phyloP scores from a whole-genome alignment of 2,113 vertebrate species.

The Taxidea taxus region DNA sequence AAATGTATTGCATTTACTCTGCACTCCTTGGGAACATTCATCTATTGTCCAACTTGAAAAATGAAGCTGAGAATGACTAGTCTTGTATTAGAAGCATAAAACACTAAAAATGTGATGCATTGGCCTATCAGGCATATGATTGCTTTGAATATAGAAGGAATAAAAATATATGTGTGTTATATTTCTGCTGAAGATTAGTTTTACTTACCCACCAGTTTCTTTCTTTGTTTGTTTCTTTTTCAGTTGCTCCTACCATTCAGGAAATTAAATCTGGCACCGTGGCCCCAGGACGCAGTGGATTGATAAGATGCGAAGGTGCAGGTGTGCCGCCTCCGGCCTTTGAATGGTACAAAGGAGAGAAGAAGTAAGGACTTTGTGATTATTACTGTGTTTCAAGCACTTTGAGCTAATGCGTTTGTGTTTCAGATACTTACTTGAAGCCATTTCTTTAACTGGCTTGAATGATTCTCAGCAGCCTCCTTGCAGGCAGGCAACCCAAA shows the following conservation, averaged over 20 bases:
- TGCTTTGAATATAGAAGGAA: conserved; percentile 61
- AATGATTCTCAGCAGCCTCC: conserved; percentile 42
- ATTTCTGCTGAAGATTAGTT: conserved; percentile 61
- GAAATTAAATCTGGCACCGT: conserved; percentile 95
- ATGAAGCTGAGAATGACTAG: conserved; percentile 60
- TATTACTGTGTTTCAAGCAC: conserved; percentile 24
- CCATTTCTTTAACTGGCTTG: conserved; percentile 49
- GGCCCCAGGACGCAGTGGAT: conserved; percentile 90
- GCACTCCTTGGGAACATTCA: conserved; percentile 39
- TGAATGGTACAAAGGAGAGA: conserved; percentile 98
- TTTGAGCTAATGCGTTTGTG: conserved; percentile 47
- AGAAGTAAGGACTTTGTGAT: conserved; percentile 89
- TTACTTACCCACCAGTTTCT: conserved; percentile 42
- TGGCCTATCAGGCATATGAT: conserved; percentile 24
- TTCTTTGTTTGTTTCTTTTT: conserved; percentile 74
- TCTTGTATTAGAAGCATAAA: conserved; percentile 60
- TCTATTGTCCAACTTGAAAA: conserved; percentile 70
- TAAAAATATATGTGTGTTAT: conserved; percentile 31
- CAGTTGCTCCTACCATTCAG: conserved; percentile 96
- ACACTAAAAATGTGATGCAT: conserved; percentile 49
- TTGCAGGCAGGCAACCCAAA: neutral
- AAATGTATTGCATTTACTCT: conserved; percentile 62
- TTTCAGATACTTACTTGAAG: conserved; percentile 39
- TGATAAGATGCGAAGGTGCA: conserved; percentile 96
- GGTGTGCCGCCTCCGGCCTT: conserved; percentile 93